These are phyloP conservation scores for Denticeps clupeoides DNA, from an alignment of 2,797 vertebrate species.

Conservation along the genomic window DNA sequence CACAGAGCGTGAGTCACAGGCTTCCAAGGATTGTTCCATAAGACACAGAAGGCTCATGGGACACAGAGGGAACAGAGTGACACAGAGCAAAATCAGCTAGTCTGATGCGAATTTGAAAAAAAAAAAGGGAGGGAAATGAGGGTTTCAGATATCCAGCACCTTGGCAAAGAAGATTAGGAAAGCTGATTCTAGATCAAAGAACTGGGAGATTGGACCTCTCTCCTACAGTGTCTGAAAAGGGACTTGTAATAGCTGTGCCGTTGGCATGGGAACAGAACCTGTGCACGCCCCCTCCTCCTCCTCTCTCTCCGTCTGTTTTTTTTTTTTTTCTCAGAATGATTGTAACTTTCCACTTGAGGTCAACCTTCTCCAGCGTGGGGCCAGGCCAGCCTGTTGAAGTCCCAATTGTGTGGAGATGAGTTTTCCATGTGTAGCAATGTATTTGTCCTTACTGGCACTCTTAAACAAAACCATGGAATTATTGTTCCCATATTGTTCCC, in stretches of 20 bases:
- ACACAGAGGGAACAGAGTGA: not conserved
- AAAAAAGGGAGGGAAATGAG: constrained; percentile 25
- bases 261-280: constrained; percentile 28
- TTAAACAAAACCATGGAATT: no score
- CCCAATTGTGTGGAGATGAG: constrained; percentile 35
- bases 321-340: no score
- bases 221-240: constrained; percentile 22
- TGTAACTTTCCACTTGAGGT: constrained; percentile 15
- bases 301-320: no score
- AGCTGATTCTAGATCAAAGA: constrained; percentile 39
- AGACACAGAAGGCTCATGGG: not conserved
- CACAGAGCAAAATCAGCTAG: constrained; percentile 20
- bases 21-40: constrained; percentile 1
- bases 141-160: constrained; percentile 29
- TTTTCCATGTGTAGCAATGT: constrained; percentile 47
- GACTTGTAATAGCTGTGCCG: constrained; percentile 22
- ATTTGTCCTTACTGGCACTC: no score
- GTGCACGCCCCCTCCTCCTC: no score
- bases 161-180: constrained; percentile 33
- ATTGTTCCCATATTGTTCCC: no score
- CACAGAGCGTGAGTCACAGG: constrained; percentile 40
- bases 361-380: not conserved
- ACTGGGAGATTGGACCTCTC: constrained; percentile 4
- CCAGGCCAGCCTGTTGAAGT: constrained; percentile 18
- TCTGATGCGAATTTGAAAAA: constrained; percentile 13